Evolutionary conservation across 23 tunicate species (phyloP), one percentile per base, ranked within the genome.

Genomic region (Halocynthia aurantium): DNA sequence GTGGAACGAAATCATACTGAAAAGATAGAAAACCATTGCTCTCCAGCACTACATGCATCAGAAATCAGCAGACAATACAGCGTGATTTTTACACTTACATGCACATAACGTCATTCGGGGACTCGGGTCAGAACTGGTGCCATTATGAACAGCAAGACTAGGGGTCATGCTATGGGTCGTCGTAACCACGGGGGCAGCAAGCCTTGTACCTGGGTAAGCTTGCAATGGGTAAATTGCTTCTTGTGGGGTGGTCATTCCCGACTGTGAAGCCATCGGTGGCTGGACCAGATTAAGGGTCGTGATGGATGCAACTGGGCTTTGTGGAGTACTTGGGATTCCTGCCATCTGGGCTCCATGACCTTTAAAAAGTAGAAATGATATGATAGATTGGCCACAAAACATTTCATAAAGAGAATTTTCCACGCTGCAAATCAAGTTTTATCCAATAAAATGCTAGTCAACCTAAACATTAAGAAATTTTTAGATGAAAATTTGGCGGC

Each of bases 301-400:
- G 7, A 92, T 51, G 0, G 92, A 70, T n/a, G 88, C 88, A n/a
- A 81, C 92, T 6, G 98, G 98, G 72, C 93, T 86, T 58, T 92
- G 98, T 7, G 98, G 98, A 6, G 98, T 92, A 82, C 93, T 86
- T 8, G 98, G 85, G 17, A 86, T 67, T 7, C 80, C 87, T 10
- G 87, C 50, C 52, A 85, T 62, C 44, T 79, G 67, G 6, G 78
- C 19, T 54, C 12, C 50, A 74, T 19, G 31, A n/a, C 72, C 21
- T 67, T 0, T 44, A 44, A 68, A 68, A 68, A 68, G 12, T 15
- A 68, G 72, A 68, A 22, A 19, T 15, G 44, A 31, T 31, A 31
- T 31, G 44, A 31, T 31, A 31, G 44, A 31, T 31, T 31, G 44
- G 44, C 44, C 44, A 31, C 44, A 4, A 4, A 31, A 31, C 44